A percentile compares a stretch with the other conserved stretches of the same genome.
phyloP scores from a whole-genome alignment of 1,140 invertebrate species.

The Drosophila chauvacae region DNA sequence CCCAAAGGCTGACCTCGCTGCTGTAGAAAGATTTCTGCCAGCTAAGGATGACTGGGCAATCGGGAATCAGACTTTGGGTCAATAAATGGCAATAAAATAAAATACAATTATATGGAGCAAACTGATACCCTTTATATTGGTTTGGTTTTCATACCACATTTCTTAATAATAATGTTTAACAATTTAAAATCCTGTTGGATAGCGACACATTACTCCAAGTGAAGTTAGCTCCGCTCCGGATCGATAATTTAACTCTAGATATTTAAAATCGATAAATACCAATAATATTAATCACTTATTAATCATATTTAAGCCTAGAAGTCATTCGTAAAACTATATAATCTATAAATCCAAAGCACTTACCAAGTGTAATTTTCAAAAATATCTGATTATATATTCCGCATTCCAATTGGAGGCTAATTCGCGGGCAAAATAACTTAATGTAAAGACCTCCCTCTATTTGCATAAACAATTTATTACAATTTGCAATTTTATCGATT shows the following conservation, averaged over 20 bases:
- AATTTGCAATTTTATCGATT: background rate
- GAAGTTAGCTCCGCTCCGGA: too few species aligned
- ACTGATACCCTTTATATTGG: background rate
- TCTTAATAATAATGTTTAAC: background rate
- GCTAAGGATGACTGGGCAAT: slow-evolving; percentile 14
- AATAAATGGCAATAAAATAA: background rate
- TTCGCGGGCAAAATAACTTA: too few species aligned
- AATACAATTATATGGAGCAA: background rate
- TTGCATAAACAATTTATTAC: background rate
- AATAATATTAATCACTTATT: background rate
- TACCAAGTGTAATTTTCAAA: too few species aligned
- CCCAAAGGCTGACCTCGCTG: background rate
- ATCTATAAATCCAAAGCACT: too few species aligned
- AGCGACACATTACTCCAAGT: too few species aligned
- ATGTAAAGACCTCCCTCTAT: background rate
- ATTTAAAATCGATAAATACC: background rate
- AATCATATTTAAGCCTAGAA: background rate
- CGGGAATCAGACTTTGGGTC: background rate
- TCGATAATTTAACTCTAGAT: too few species aligned
- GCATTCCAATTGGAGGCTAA: too few species aligned
- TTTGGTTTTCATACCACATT: background rate
- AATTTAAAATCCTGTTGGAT: background rate
- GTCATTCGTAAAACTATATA: too few species aligned
- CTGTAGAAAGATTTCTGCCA: background rate
- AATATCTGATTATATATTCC: too few species aligned